These are phyloP conservation scores for Hirtodrosophila trivittata DNA, from an alignment of 2,888 invertebrate species.

Conservation along the genomic window DNA sequence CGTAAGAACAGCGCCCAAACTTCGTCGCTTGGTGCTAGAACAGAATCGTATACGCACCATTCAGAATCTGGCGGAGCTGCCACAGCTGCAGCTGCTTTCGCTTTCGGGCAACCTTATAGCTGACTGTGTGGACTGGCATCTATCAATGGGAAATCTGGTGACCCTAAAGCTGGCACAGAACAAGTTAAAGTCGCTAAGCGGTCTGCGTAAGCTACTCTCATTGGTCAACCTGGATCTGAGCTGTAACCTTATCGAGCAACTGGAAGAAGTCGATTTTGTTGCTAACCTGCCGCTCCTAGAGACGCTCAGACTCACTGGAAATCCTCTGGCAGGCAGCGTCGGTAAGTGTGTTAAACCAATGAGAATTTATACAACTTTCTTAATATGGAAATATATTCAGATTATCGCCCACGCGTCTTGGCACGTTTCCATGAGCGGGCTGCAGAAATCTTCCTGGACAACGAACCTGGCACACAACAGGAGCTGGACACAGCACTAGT, in stretches of 20 bases:
- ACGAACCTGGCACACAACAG: constrained; percentile 92
- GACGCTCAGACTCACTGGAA: constrained; percentile 93
- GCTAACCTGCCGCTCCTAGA: constrained; percentile 94
- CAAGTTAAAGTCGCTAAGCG: constrained; percentile 88
- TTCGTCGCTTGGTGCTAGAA: constrained; percentile 89
- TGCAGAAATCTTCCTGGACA: constrained; percentile 93
- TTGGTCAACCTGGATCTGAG: constrained; percentile 93
- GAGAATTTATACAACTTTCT: background rate
- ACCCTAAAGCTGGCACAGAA: constrained; percentile 94
- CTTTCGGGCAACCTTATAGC: constrained; percentile 91
- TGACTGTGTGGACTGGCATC: constrained; percentile 90
- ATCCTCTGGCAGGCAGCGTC: constrained; percentile 90
- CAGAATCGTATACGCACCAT: constrained; percentile 91
- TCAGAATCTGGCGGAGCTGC: constrained; percentile 90
- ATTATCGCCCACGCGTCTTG: constrained; percentile 95
- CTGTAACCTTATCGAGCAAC: constrained; percentile 91
- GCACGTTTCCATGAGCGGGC: constrained; percentile 94
- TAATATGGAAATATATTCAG: constrained; percentile 83
- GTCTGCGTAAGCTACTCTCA: constrained; percentile 93
- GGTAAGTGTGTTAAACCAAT: constrained; percentile 65
- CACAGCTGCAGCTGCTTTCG: constrained; percentile 90
- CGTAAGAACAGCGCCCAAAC: constrained; percentile 89
- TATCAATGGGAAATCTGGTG: constrained; percentile 94
- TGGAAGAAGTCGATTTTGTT: constrained; percentile 92
- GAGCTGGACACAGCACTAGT: constrained; percentile 97